Conservation (phyloP, 2,888 invertebrate species). For the Coleophora deauratella region DNA sequence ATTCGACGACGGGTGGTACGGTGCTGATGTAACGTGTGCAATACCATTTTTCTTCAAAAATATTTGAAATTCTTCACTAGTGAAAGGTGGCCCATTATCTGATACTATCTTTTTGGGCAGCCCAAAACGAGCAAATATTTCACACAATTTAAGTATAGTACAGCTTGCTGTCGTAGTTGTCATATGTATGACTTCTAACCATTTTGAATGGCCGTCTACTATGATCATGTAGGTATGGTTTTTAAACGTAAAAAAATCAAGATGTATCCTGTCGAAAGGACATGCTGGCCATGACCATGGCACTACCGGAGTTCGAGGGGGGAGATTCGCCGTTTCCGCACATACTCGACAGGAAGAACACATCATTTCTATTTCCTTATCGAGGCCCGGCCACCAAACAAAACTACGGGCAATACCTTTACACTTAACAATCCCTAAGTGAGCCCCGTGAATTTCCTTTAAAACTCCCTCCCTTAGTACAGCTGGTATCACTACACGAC, state of each 20-base stretch:
- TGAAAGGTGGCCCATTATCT: constrained; percentile 6
- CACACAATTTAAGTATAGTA: constrained; percentile 1
- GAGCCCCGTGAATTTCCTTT: constrained; percentile 1
- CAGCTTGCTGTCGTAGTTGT: constrained; percentile 1
- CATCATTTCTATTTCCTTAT: constrained; percentile 4
- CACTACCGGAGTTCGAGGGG: not conserved
- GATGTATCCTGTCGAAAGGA: constrained; percentile 3
- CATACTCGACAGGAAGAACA: constrained; percentile 1
- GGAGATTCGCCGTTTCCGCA: not conserved
- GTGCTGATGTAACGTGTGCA: constrained; percentile 2
- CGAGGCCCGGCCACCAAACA: constrained; percentile 8
- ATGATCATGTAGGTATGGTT: constrained; percentile 4
- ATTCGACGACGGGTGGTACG: constrained; percentile 6
- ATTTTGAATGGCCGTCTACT: constrained; percentile 6
- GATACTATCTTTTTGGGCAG: constrained; percentile 3
- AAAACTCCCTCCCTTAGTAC: not conserved
- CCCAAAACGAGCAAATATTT: constrained; percentile 3
- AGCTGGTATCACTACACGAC: not conserved
- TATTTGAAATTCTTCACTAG: constrained; percentile 1
- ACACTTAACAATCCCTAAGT: constrained; percentile 9
- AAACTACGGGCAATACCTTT: constrained; percentile 7
- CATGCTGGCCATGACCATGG: constrained; percentile 3
- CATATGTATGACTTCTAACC: constrained; percentile 9
- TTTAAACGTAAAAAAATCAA: constrained; percentile 6
- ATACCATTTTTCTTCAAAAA: constrained; percentile 3